These are phyloP conservation scores for Cheilosia variabilis DNA, from an alignment of 2,888 invertebrate species.

Conservation along the genomic window DNA sequence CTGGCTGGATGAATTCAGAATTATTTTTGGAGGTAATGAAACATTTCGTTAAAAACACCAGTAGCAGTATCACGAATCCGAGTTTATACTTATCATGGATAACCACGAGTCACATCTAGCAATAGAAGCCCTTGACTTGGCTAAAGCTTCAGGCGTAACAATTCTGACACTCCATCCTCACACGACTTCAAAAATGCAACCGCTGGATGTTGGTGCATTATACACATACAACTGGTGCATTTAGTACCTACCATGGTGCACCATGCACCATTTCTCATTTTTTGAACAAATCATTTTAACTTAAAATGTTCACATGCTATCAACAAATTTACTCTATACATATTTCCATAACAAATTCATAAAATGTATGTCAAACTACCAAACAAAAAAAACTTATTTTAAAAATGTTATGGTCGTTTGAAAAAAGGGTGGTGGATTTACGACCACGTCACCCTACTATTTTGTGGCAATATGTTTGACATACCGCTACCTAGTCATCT, in stretches of 20 bases:
- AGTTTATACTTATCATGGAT: conserved; percentile 3
- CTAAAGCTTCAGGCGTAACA: no score
- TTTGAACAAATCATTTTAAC: neutral
- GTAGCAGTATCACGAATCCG: neutral
- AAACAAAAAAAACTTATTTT: neutral
- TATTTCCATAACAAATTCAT: neutral
- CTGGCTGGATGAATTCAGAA: no score
- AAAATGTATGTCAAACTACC: neutral
- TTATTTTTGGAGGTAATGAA: no score
- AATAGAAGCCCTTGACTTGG: conserved; percentile 1
- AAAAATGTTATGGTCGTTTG: conserved; percentile 1
- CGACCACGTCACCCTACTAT: neutral
- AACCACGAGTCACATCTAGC: conserved; percentile 7
- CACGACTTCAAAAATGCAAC: neutral
- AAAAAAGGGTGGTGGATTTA: conserved; percentile 15
- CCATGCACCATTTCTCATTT: neutral
- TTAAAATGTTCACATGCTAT: neutral
- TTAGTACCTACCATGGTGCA: neutral
- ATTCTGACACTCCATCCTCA: neutral
- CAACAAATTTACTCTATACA: neutral
- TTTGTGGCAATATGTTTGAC: no score
- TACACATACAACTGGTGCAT: conserved; percentile 7
- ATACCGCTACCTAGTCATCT: no score
- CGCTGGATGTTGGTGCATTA: neutral
- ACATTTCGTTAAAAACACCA: no score